A percentile compares a stretch with the other conserved stretches of the same genome.
Evolutionary conservation across 1,140 invertebrate genomes (phyloP).

Genomic region (Leptopilina clavipes): DNA sequence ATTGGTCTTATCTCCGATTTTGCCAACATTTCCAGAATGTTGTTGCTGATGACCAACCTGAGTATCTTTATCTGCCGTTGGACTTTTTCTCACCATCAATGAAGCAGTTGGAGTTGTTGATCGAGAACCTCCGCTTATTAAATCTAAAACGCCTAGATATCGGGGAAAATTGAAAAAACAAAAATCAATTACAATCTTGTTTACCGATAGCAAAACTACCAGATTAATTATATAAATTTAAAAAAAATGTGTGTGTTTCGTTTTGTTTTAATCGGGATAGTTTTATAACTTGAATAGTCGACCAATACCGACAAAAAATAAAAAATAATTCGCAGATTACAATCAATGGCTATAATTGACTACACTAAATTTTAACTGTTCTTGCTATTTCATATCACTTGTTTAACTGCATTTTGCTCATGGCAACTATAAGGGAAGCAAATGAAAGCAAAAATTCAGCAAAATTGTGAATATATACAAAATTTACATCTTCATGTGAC

Average conservation of each 20-base stretch:
- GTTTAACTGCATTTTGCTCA: slow-evolving; percentile 49
- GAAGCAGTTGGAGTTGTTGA: slow-evolving; percentile 84
- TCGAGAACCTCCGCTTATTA: slow-evolving; percentile 84
- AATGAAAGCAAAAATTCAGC: slow-evolving; percentile 31
- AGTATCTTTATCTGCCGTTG: slow-evolving; percentile 87
- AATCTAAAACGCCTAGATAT: slow-evolving; percentile 80
- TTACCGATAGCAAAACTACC: neutral
- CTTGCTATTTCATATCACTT: slow-evolving; percentile 60
- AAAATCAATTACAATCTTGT: slow-evolving; percentile 7
- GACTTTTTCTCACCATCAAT: slow-evolving; percentile 82
- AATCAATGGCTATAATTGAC: no score
- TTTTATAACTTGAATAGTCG: neutral
- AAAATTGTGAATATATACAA: neutral
- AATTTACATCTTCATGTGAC: neutral
- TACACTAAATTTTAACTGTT: slow-evolving; percentile 58
- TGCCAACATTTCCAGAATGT: slow-evolving; percentile 64
- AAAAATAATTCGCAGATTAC: neutral
- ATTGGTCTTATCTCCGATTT: slow-evolving; percentile 66
- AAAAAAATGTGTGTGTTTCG: no score
- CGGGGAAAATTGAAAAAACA: neutral
- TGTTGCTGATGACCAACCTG: slow-evolving; percentile 78
- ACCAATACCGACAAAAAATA: neutral
- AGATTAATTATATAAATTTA: no score
- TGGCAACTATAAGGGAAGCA: slow-evolving; percentile 41
- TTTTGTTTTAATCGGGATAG: neutral